These are phyloP conservation scores for Otus sunia DNA, from an alignment of 2,113 vertebrate genomes.

Conservation along the genomic window DNA sequence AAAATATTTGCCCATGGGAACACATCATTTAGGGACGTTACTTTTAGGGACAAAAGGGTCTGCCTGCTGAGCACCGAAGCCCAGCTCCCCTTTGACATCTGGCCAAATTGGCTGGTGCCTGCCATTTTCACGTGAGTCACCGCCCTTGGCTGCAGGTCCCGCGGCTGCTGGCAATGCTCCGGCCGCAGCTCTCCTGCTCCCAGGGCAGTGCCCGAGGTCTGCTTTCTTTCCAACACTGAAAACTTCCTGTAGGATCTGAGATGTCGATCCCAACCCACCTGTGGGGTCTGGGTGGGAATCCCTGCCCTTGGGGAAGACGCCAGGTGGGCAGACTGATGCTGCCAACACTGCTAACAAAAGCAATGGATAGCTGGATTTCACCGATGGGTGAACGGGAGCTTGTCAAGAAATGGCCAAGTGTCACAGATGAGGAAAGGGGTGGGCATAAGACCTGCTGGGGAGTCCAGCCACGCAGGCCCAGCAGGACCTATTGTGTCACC, in stretches of 20 bases:
- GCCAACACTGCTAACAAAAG: neutral
- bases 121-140: neutral
- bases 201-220: neutral
- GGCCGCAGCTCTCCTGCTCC: fast-evolving
- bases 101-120: neutral
- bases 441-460: neutral
- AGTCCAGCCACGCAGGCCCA: neutral
- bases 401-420: fast-evolving
- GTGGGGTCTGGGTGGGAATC: neutral
- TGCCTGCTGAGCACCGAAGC: neutral
- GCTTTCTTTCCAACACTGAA: neutral
- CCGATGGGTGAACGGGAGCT: neutral
- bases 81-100: neutral
- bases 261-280: neutral
- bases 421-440: neutral
- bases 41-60: neutral
- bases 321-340: fast-evolving
- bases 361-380: neutral
- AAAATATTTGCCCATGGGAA: neutral
- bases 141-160: neutral
- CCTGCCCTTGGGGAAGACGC: neutral
- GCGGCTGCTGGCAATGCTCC: fast-evolving
- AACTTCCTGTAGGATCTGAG: neutral
- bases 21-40: neutral
- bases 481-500: neutral